Percentiles rank a stretch among this genome's conserved stretches.
Evolutionary conservation across 2,888 invertebrate species (phyloP).

Genomic region (Apotomis capreana): DNA sequence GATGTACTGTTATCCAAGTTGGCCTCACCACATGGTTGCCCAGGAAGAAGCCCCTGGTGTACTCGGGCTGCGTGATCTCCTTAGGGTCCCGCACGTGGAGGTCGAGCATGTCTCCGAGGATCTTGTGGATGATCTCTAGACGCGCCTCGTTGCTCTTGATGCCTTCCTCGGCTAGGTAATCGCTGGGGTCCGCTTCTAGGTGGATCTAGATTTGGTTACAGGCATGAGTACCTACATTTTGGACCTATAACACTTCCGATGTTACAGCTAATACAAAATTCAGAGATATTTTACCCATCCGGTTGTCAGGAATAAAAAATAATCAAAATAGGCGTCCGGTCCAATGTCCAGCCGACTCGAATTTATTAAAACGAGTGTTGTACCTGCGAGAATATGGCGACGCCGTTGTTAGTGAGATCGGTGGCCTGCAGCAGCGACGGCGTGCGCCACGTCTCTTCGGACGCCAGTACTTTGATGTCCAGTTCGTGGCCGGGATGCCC

Average conservation of each 20-base stretch:
- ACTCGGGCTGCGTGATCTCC: conserved; percentile 68
- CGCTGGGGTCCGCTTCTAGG: conserved; percentile 89
- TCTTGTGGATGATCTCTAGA: conserved; percentile 89
- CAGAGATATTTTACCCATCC: too few species aligned
- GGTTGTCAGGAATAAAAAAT: too few species aligned
- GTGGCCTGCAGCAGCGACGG: conserved; percentile 90
- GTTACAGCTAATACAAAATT: too few species aligned
- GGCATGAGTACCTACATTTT: too few species aligned
- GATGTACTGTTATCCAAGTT: neutral
- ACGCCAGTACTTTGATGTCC: conserved; percentile 90
- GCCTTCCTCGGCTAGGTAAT: conserved; percentile 76
- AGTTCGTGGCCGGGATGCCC: conserved; percentile 86
- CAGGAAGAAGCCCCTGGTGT: conserved; percentile 88
- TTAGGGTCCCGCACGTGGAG: conserved; percentile 82
- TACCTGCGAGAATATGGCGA: conserved; percentile 92
- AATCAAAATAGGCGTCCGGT: too few species aligned
- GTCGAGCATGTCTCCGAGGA: conserved; percentile 87
- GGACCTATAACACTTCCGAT: too few species aligned
- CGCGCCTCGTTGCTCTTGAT: conserved; percentile 85
- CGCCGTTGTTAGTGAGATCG: conserved; percentile 85
- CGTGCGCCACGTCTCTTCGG: conserved; percentile 94
- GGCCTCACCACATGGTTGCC: conserved; percentile 90
- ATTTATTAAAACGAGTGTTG: conserved; percentile 26
- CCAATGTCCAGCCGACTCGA: too few species aligned
- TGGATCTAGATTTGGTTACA: conserved; percentile 84